Evolutionary conservation across 23 tunicate genomes (phyloP).

Genomic region (Aplidium turbinatum): DNA sequence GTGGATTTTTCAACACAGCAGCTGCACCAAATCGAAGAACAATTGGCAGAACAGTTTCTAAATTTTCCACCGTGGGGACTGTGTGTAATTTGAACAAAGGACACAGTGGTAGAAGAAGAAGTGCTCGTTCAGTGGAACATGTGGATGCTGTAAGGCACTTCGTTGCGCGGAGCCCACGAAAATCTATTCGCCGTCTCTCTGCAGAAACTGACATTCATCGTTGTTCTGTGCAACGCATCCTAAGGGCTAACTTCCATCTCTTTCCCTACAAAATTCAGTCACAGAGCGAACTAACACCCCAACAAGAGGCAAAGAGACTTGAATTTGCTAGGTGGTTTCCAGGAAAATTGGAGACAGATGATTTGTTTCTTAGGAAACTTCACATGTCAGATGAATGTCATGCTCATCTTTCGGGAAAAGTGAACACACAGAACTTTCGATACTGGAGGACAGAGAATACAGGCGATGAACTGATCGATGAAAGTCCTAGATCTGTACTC

Average conservation of each 20-base stretch:
- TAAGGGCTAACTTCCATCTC: neutral
- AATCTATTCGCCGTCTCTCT: slow-evolving; percentile 14
- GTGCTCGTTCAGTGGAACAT: slow-evolving; percentile 4
- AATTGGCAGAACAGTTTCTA: slow-evolving; percentile 16
- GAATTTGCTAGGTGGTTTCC: slow-evolving; percentile 9
- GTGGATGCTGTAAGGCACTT: slow-evolving; percentile 7
- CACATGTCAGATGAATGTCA: slow-evolving; percentile 18
- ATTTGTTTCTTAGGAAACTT: neutral
- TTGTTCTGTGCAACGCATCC: slow-evolving; percentile 8
- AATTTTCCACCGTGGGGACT: slow-evolving; percentile 12
- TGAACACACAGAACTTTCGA: slow-evolving; percentile 2
- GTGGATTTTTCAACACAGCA: slow-evolving; percentile 10
- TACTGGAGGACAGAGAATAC: neutral
- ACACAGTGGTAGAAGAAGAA: slow-evolving; percentile 22
- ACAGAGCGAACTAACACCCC: neutral
- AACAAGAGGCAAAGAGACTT: slow-evolving; percentile 10
- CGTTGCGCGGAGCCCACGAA: neutral
- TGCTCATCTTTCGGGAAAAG: neutral
- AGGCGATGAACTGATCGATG: neutral
- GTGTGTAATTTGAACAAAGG: slow-evolving; percentile 18
- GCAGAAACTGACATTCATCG: slow-evolving; percentile 10
- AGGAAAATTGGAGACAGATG: slow-evolving; percentile 13
- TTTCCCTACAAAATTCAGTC: too few species aligned
- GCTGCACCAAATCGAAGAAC: neutral
- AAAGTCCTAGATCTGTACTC: slow-evolving; percentile 7